Evolutionary conservation across 2,797 vertebrate species (phyloP), one percentile per base, ranked within the genome.

Genomic region (Myoxocephalus aenaeus): DNA sequence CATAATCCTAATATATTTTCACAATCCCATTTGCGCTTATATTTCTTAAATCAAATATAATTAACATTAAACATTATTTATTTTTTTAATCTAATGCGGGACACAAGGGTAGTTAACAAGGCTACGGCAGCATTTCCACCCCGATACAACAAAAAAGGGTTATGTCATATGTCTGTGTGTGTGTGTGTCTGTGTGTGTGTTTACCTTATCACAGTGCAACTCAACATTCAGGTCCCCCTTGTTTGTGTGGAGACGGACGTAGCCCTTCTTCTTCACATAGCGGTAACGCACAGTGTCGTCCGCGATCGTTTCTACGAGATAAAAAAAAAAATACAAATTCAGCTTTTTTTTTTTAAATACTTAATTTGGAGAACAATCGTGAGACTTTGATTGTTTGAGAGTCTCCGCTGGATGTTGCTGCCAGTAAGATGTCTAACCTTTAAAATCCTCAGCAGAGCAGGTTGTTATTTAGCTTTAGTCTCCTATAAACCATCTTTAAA

Each of bases 201-300:
- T 75, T 87, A 98, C 98, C 97, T 98, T 96, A 86, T 99, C 98
- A 56, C 97, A 99, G 91, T 99, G 95, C 70, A 99, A 82, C 93
- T 99, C 98, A 44, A 99, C 71, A 82, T 99, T 99, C 9, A 99
- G 81, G 88, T 98, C 97, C 22, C 98, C 98, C 83, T 96, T 96
- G 90, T 94, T 99, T 3, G 98, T 99, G 88, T 97, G 97, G 7
- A 99, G 92, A 65, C 97, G 96, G 61, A 98, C 94, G 0, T 99
- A 99, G 59, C 97, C 98, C 75, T 99, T 99, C 87, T 99, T 99
- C 95, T 98, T 99, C 87, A 99, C 97, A 0, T 98, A 99, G 29
- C 90, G 91, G 93, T 98, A 99, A 11, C 98, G 97, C 65, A 99
- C 96, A 0, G 94, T 80, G 34, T 99, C 98, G 1, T 99, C 98